Evolutionary conservation across 2,888 invertebrate species (phyloP), one percentile per base, ranked within the genome.

Genomic region (Lacanobia wlatinum): DNA sequence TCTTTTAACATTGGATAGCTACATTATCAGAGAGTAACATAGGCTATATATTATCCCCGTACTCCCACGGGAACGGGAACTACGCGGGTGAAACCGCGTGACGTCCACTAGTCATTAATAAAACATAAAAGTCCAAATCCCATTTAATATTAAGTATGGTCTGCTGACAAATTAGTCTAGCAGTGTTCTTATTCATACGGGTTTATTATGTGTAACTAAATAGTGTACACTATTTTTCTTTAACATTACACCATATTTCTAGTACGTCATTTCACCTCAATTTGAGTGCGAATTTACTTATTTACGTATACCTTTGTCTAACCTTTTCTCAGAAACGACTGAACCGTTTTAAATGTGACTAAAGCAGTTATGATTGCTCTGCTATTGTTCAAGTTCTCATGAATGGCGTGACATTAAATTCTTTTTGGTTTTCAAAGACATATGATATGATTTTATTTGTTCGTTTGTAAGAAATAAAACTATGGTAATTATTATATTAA

Each of bases 241-340:
- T n/a, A n/a, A n/a, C n/a, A n/a, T n/a, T n/a, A n/a, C 48, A 48
- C 48, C 18, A 28, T 28, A 50, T 58, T 43, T 64, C 14, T 28
- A 16, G 28, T 2, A 21, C 23, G 34, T 62, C 50, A 77, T 52
- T 23, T 16, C 1, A 69, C 46, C 4, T 64, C 7, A 14, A 38
- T 60, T 52, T 34, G 6, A 50, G 60, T 55, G 40, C n/a, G 6
- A 18, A 48, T 43, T 43, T 43, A 56, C 23, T 16, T 52, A 50
- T 12, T 7, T 14, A 23, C 18, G 23, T 23, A 18, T 12, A 18
- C 14, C n/a, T 52, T 23, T 46, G 59, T 74, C 8, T 0, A 10
- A 53, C 38, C 6, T 34, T 75, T 81, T 81, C 82, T 65, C 62
- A 66, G 70, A 66, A 76, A 81, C 59, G 3, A 4, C 50, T 66